phyloP scores from a whole-genome alignment of 2,113 vertebrate genomes.

The Gallinago paraguaiae region DNA sequence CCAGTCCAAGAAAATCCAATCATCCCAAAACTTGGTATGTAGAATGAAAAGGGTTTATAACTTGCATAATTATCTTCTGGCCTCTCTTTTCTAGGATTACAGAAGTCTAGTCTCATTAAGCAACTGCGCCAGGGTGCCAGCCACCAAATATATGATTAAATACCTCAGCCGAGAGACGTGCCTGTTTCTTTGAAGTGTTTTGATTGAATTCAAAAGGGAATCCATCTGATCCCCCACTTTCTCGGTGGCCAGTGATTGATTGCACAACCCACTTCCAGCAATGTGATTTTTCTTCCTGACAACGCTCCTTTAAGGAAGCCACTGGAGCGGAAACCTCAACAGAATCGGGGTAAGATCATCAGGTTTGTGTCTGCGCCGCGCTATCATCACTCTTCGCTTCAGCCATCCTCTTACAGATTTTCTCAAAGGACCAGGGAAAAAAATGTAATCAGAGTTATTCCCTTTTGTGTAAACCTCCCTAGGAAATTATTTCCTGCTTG shows the following conservation, averaged over 20 bases:
- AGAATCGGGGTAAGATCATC: neutral
- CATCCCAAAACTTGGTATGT: neutral
- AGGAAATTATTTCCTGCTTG: neutral
- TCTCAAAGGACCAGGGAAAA: neutral
- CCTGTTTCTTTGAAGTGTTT: neutral
- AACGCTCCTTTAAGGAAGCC: conserved; percentile 4
- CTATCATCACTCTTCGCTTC: neutral
- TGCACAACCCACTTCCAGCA: neutral
- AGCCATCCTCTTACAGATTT: neutral
- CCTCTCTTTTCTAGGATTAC: neutral
- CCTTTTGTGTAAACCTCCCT: neutral
- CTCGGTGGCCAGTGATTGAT: neutral
- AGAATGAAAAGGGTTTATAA: neutral
- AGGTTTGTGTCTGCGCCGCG: neutral
- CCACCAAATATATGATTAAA: conserved; percentile 9
- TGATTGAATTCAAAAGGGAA: conserved; percentile 43
- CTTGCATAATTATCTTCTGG: neutral
- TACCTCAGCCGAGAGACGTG: neutral
- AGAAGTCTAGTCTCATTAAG: neutral
- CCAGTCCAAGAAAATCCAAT: neutral
- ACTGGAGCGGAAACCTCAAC: neutral
- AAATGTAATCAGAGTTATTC: neutral
- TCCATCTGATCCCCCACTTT: neutral
- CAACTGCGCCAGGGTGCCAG: neutral
- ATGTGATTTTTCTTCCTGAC: conserved; percentile 56